Percentiles rank a stretch among this genome's conserved stretches.
These are phyloP conservation scores for Cetoscarus ocellatus DNA, from an alignment of 2,797 vertebrate species.

Conservation along the genomic window DNA sequence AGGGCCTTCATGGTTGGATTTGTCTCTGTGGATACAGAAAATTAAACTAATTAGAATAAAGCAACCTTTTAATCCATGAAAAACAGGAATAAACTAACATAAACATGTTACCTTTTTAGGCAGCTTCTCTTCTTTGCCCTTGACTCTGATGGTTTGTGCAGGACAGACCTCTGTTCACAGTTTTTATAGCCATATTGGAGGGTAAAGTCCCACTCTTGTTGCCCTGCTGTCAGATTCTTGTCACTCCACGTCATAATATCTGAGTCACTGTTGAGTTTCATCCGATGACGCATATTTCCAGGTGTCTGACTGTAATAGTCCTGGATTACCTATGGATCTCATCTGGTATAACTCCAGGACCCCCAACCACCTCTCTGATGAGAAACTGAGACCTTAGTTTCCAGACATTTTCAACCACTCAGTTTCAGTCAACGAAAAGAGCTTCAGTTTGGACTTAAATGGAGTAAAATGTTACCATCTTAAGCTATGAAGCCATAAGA, in stretches of 20 bases:
- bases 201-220: constrained; percentile 61
- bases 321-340: no score
- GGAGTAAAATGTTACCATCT: no score
- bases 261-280: neutral
- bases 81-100: neutral
- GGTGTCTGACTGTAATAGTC: neutral
- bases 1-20: constrained; percentile 76
- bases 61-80: no score
- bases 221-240: constrained; percentile 57
- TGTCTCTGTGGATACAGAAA: constrained; percentile 20
- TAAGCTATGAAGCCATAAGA: no score
- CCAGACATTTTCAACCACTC: no score
- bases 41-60: neutral
- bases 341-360: no score
- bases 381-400: no score
- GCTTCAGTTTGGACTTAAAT: no score
- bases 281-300: neutral
- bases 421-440: no score
- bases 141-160: constrained; percentile 15
- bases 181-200: constrained; percentile 46
- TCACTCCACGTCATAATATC: constrained; percentile 54
- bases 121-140: constrained; percentile 25
- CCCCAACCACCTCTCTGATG: no score
- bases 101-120: constrained; percentile 38
- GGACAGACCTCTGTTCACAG: accelerated